These are phyloP conservation scores for Sebastes miniatus DNA, from an alignment of 2,797 vertebrate genomes.

Conservation along the genomic window DNA sequence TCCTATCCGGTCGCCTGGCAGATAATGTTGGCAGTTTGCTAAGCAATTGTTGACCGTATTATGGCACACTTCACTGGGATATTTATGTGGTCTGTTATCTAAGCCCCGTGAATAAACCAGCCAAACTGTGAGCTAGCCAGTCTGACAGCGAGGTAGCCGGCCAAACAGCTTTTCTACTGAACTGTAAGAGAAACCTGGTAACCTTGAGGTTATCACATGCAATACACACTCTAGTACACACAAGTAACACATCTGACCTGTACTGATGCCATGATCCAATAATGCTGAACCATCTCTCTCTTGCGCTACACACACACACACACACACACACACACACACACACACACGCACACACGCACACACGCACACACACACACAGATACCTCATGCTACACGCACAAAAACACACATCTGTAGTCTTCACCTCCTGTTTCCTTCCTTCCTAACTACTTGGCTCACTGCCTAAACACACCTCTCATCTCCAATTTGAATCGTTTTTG, in stretches of 20 bases:
- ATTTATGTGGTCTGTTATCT: slow-evolving; percentile 54
- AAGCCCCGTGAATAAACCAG: slow-evolving; percentile 43
- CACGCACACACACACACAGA: not conserved
- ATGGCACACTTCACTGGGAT: slow-evolving; percentile 48
- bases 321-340: not conserved
- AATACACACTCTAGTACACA: not conserved
- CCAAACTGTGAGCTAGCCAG: slow-evolving; percentile 28
- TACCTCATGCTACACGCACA: not conserved
- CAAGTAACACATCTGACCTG: not conserved
- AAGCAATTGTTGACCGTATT: slow-evolving; percentile 58
- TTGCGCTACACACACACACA: not conserved
- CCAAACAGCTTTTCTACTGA: slow-evolving; percentile 18
- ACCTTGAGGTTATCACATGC: slow-evolving; percentile 37
- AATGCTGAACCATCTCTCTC: slow-evolving; percentile 22
- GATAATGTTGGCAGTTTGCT: slow-evolving; percentile 37
- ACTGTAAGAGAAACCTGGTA: slow-evolving; percentile 9
- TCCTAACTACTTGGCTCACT: slow-evolving; percentile 27
- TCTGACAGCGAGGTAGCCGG: not conserved
- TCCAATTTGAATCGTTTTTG: slow-evolving; percentile 32
- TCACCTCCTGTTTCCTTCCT: slow-evolving; percentile 15
- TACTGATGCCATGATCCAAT: slow-evolving; percentile 8
- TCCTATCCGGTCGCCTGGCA: slow-evolving; percentile 16
- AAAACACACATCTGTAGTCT: not conserved
- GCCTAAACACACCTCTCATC: slow-evolving; percentile 34
- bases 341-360: too few relatives aligned